Evolutionary conservation across 2,888 invertebrate genomes (phyloP), one percentile per base, ranked within the genome.

Genomic region (Clivina fossor): DNA sequence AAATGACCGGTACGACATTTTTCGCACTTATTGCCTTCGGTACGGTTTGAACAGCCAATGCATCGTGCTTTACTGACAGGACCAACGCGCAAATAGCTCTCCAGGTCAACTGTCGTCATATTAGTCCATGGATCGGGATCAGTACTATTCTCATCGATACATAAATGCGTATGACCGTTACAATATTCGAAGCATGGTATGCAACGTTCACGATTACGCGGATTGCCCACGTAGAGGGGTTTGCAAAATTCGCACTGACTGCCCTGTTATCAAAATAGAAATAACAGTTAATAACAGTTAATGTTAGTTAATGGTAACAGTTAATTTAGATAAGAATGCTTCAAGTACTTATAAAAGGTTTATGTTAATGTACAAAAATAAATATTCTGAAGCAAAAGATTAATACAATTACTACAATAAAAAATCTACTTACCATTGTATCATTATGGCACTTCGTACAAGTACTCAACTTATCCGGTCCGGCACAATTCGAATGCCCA

Each of bases 201-300:
- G 69, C 97, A 97, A 61, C 85, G 84, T 0, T 86, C 88, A 32
- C 91, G 90, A 68, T 90, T 88, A 7, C 78, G 76, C 0, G 96
- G 94, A 74, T 95, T 90, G 7, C 96, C 95, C 19, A 97, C 96
- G 74, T 86, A 96, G 53, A 93, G 78, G 0, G 91, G 90, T 69
- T 88, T 84, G 71, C 97, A 97, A 70, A 88, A 87, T 67, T 93
- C 88, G 69, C 96, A 96, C 71, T 91, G 91, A n/a, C 80, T 80
- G 3, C 94, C 95, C 84, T 87, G 69, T 7, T 70, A 68, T 49
- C 24, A 19, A 48, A 22, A 48, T 16, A 30, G 26, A 44, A 2
- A 47, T 13, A 4, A 26, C 3, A 32, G n/a, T 7, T 32, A n/a
- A 11, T 32, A 38, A 19, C 9, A 20, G 4, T 19, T 38, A 8